Conservation (phyloP, 2,113 vertebrate species). For the Campylorhamphus procurvoides region DNA sequence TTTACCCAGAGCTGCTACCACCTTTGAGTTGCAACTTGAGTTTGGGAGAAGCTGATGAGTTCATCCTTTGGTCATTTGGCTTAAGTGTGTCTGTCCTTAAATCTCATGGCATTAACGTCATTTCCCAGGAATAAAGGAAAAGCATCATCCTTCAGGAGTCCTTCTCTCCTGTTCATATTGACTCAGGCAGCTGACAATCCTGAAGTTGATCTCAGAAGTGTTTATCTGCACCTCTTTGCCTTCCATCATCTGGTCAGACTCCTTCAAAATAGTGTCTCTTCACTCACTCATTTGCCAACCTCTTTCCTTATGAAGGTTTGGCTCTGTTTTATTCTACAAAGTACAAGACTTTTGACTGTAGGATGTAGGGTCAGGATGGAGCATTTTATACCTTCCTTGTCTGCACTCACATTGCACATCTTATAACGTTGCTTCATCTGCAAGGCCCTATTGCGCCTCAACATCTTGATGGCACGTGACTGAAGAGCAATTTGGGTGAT, state of each 20-base stretch:
- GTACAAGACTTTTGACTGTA: background rate
- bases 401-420: background rate
- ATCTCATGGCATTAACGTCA: background rate
- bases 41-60: background rate
- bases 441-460: background rate
- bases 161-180: background rate
- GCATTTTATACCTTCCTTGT: background rate
- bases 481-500: background rate
- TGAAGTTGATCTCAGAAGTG: background rate
- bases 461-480: rapidly evolving
- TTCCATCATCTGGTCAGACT: background rate
- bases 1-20: background rate
- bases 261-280: background rate
- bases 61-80: background rate
- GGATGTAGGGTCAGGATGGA: background rate
- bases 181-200: background rate
- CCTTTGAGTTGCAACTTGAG: background rate
- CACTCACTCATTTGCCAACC: background rate
- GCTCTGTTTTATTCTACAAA: background rate
- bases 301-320: background rate
- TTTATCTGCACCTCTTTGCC: background rate
- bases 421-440: background rate
- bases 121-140: background rate
- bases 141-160: background rate
- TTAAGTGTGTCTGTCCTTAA: background rate